Evolutionary conservation across 2,113 vertebrate genomes (phyloP), one percentile per base, ranked within the genome.

Genomic region (Toxotes jaculatrix): DNA sequence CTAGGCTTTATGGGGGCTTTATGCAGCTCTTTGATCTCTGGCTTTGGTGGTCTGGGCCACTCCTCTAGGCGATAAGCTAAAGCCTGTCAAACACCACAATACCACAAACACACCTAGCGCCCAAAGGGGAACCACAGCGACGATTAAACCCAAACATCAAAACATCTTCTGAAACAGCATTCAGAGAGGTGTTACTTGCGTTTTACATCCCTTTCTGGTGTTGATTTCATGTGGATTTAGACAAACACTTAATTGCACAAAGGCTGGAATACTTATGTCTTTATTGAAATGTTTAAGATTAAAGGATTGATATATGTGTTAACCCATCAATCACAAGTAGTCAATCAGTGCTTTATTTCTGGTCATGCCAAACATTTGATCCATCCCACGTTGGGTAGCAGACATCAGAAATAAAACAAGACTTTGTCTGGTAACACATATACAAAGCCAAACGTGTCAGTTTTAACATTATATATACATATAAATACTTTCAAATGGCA

Each of bases 81-180:
- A 93, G 78, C 88, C 90, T 79, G 90, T 92, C 89, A 93, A 90
- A 93, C 85, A 47, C 59, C 62, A 70, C 70, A 80, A 83, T 82
- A 66, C 51, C 73, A 83, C 84, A 89, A 87, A 92, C 80, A 75
- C 74, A 84, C 66, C 79, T 73, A 38, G 12, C 14, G 12, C 40
- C 83, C 82, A 67, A 84, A 73, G 80, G 77, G 72, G 69, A 69
- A 80, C 49, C 78, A 51, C 55, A 11, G 40, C 27, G 56, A 59
- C 2, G 57, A 83, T 84, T 85, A 89, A 83, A 84, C 56, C 80
- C 65, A 13, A 27, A 84, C 88, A 91, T 91, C 86, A 86, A 91
- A 87, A 81, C 32, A 7, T 64, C 73, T 76, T 84, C 61, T 16
- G 60, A 83, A 77, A 68, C 63, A 7, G 27, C 85, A 75, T 85